Evolutionary conservation across 2,113 vertebrate genomes (phyloP).

Genomic region (Cyanocitta stelleri): DNA sequence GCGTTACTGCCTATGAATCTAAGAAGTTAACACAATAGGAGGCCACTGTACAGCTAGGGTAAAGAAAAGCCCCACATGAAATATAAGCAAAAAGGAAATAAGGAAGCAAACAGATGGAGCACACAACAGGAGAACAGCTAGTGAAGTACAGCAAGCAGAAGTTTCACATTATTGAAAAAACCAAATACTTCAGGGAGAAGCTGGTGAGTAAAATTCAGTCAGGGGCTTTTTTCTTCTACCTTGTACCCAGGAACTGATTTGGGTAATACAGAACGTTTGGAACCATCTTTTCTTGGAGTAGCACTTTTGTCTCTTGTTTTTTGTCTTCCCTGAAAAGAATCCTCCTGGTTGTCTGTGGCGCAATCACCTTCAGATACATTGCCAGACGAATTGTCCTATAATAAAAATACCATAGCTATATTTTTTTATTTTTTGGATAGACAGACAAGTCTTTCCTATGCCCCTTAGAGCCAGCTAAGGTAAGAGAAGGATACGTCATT

Average conservation of each 20-base stretch:
- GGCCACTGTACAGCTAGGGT: conserved; percentile 48
- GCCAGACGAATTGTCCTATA: conserved; percentile 93
- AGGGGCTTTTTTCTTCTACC: conserved; percentile 99
- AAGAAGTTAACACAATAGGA: conserved; percentile 43
- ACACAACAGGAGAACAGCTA: conserved; percentile 60
- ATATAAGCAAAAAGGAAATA: conserved; percentile 59
- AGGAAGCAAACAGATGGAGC: conserved; percentile 57
- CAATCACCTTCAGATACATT: conserved; percentile 93
- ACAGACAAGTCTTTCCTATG: conserved; percentile 34
- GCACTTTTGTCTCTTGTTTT: conserved; percentile 87
- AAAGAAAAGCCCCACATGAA: conserved; percentile 61
- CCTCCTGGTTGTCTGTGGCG: conserved; percentile 83
- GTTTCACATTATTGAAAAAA: conserved; percentile 45
- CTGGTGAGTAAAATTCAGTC: conserved; percentile 79
- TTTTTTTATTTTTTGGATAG: conserved; percentile 16
- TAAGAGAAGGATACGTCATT: background rate
- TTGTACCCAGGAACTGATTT: conserved; percentile 97
- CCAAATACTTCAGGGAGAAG: conserved; percentile 71
- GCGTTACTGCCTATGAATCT: conserved; percentile 30
- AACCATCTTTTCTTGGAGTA: conserved; percentile 85
- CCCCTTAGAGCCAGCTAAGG: background rate
- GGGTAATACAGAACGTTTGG: conserved; percentile 84
- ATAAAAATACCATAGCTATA: conserved; percentile 51
- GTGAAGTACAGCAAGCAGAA: conserved; percentile 59
- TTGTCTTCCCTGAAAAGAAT: conserved; percentile 80